Percentiles rank a stretch among this genome's conserved stretches.
Conservation (phyloP, 2,797 vertebrate genomes). For the Caiman crocodilus region DNA sequence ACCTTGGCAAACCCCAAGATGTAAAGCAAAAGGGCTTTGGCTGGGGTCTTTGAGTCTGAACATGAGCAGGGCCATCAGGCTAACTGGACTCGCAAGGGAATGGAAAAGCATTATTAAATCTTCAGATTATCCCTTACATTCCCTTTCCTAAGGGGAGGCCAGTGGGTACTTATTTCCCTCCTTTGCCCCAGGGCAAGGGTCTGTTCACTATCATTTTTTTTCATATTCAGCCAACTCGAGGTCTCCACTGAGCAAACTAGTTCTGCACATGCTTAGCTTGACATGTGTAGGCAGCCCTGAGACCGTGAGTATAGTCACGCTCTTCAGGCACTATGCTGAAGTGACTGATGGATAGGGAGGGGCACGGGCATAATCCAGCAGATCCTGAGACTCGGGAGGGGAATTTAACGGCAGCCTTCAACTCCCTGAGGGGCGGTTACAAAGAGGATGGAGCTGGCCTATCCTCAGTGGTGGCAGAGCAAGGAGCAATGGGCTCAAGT, state of each 20-base stretch:
- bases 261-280: not conserved
- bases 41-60: not conserved
- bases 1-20: conserved; percentile 23
- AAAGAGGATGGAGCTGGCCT: too few relatives aligned
- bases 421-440: too few relatives aligned
- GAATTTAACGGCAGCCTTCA: too few relatives aligned
- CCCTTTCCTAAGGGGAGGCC: not conserved
- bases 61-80: not conserved
- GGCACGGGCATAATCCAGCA: not conserved
- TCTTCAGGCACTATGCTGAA: not conserved
- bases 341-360: not conserved
- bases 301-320: not conserved
- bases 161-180: not conserved
- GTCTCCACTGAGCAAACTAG: not conserved
- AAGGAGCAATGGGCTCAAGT: too few relatives aligned
- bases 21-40: conserved; percentile 25
- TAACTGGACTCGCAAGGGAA: not conserved
- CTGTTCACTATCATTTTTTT: not conserved
- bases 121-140: not conserved
- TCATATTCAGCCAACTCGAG: too few relatives aligned
- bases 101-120: not conserved
- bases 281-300: not conserved
- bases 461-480: too few relatives aligned
- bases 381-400: too few relatives aligned
- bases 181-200: not conserved